These are phyloP conservation scores for Gibbula magus DNA, from an alignment of 2,888 invertebrate genomes.

Conservation along the genomic window DNA sequence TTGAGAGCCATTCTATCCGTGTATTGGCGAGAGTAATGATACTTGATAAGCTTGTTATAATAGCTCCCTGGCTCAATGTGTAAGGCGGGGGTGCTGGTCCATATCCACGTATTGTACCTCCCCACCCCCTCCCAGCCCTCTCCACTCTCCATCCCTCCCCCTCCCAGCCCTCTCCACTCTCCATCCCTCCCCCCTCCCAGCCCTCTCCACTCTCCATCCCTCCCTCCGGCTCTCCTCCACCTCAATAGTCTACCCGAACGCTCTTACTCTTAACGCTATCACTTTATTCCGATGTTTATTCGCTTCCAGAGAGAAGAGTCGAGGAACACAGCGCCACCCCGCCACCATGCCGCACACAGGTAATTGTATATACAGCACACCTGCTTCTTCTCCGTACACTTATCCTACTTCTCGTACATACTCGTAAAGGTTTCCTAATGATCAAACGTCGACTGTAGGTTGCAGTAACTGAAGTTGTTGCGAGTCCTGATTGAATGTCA, in stretches of 20 bases:
- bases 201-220: neutral
- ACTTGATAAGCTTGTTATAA: neutral
- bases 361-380: too few relatives aligned
- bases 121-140: neutral
- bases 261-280: neutral
- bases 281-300: neutral
- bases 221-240: neutral
- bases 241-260: neutral
- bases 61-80: neutral
- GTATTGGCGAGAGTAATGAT: slow-evolving; percentile 4
- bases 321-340: too few relatives aligned
- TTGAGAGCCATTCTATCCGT: neutral
- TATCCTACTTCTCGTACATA: too few relatives aligned
- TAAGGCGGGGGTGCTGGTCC: too few relatives aligned
- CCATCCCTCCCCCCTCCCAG: neutral
- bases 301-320: too few relatives aligned
- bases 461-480: too few relatives aligned
- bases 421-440: too few relatives aligned
- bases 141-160: neutral
- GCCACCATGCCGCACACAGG: too few relatives aligned
- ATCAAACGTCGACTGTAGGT: too few relatives aligned
- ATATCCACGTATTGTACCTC: too few relatives aligned
- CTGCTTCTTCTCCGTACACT: too few relatives aligned
- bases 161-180: neutral
- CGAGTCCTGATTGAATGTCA: too few relatives aligned